phyloP scores from a whole-genome alignment of 1,140 invertebrate genomes.

The Hyles euphorbiae region DNA sequence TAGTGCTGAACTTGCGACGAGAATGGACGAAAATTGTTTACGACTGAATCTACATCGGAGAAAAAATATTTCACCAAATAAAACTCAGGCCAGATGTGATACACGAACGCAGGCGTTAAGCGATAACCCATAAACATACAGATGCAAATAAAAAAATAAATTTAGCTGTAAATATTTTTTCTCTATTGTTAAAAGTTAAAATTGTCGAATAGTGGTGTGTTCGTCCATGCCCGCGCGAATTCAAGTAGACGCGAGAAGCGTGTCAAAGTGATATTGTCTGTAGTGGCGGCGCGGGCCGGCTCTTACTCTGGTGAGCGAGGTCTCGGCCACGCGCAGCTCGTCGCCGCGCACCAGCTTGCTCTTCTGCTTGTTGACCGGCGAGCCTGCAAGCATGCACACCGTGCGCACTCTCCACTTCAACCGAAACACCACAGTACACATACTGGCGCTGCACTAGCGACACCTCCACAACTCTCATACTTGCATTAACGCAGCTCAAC shows the following conservation, averaged over 20 bases:
- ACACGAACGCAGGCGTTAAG: too few species aligned
- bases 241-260: conserved; percentile 25
- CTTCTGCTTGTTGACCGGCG: conserved; percentile 86
- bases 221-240: too few species aligned
- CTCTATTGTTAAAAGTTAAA: too few species aligned
- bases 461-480: too few species aligned
- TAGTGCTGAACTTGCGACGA: conserved; percentile 41
- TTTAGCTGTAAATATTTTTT: neutral
- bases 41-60: too few species aligned
- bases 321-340: conserved; percentile 83
- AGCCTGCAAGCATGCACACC: conserved; percentile 74
- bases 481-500: too few species aligned
- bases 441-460: too few species aligned
- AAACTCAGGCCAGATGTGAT: too few species aligned
- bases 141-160: neutral
- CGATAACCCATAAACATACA: neutral
- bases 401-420: conserved; percentile 26
- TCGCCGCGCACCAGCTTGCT: conserved; percentile 81
- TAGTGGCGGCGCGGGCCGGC: conserved; percentile 29
- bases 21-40: conserved; percentile 30
- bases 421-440: too few species aligned
- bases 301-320: conserved; percentile 83
- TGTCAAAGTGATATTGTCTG: conserved; percentile 55
- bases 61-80: too few species aligned
- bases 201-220: too few species aligned